Percentiles rank a stretch among this genome's conserved stretches.
Conservation (phyloP, 2,113 vertebrate species). For the Perca flavescens region DNA sequence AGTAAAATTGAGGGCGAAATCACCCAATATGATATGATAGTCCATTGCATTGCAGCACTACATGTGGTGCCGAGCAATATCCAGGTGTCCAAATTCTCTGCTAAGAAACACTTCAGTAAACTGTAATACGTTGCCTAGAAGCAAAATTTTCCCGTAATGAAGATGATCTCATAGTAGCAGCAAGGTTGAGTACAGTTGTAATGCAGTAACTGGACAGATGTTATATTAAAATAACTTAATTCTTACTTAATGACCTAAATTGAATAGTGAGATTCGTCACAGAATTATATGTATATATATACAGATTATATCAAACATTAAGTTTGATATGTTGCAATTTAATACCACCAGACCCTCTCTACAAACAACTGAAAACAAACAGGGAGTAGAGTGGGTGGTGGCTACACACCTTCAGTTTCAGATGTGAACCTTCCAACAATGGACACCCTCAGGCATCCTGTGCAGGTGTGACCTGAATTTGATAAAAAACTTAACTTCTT, state of each 20-base stretch:
- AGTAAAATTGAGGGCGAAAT: not conserved
- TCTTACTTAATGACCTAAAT: not conserved
- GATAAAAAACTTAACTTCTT: conserved; percentile 86
- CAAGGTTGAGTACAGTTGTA: not conserved
- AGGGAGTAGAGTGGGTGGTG: conserved; percentile 59
- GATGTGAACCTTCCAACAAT: conserved; percentile 79
- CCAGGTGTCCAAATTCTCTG: not conserved
- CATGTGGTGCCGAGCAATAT: not conserved
- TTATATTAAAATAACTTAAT: not conserved
- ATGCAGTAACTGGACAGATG: not conserved
- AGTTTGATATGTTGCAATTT: conserved; percentile 7
- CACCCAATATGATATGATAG: too few species aligned
- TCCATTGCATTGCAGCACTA: not conserved
- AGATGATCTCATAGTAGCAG: not conserved
- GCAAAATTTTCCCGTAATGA: not conserved
- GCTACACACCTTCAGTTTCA: conserved; percentile 77
- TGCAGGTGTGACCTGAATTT: conserved; percentile 87
- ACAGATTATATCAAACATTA: not conserved
- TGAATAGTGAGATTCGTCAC: not conserved
- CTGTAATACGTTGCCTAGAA: not conserved
- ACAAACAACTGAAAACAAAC: conserved; percentile 52
- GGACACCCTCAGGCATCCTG: conserved; percentile 73
- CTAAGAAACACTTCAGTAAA: too few species aligned
- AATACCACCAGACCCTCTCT: conserved; percentile 37
- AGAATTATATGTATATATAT: too few species aligned